phyloP scores from a whole-genome alignment of 2,797 vertebrate genomes.

The Sebastes vulpes region DNA sequence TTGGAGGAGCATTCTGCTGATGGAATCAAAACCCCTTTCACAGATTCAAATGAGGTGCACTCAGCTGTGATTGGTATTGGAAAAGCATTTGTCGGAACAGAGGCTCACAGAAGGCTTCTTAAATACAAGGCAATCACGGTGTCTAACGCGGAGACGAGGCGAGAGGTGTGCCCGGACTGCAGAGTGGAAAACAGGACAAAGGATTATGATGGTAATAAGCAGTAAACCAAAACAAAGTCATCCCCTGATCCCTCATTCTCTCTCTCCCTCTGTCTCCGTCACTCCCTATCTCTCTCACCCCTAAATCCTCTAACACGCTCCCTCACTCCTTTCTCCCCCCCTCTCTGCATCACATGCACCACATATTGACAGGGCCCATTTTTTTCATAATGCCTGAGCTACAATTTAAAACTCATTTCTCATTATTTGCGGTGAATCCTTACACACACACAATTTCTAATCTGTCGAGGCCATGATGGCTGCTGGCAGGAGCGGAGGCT shows the following conservation, averaged over 20 bases:
- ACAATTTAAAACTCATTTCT: constrained; percentile 88
- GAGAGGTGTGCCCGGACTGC: constrained; percentile 84
- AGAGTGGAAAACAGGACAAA: constrained; percentile 84
- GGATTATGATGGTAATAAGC: constrained; percentile 89
- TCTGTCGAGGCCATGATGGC: constrained; percentile 77
- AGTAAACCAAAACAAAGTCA: constrained; percentile 89
- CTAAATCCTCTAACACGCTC: constrained; percentile 71
- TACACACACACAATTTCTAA: constrained; percentile 84
- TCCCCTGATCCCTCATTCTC: constrained; percentile 81
- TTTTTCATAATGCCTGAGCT: constrained; percentile 75
- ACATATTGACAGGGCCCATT: constrained; percentile 82
- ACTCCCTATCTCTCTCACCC: constrained; percentile 62
- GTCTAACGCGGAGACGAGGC: constrained; percentile 79
- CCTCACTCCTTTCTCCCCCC: constrained; percentile 7
- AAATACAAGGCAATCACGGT: constrained; percentile 88
- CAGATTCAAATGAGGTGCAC: constrained; percentile 89
- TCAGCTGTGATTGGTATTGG: constrained; percentile 89
- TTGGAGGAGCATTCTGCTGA: constrained; percentile 87
- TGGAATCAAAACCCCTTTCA: constrained; percentile 89
- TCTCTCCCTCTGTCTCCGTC: constrained; percentile 53
- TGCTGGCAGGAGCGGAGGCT: constrained; percentile 67
- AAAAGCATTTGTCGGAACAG: constrained; percentile 88
- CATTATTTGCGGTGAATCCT: constrained; percentile 84
- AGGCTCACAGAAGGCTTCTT: constrained; percentile 86
- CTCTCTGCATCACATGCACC: constrained; percentile 64